These are phyloP conservation scores for Contarinia nasturtii DNA, from an alignment of 1,140 invertebrate species.

Conservation along the genomic window DNA sequence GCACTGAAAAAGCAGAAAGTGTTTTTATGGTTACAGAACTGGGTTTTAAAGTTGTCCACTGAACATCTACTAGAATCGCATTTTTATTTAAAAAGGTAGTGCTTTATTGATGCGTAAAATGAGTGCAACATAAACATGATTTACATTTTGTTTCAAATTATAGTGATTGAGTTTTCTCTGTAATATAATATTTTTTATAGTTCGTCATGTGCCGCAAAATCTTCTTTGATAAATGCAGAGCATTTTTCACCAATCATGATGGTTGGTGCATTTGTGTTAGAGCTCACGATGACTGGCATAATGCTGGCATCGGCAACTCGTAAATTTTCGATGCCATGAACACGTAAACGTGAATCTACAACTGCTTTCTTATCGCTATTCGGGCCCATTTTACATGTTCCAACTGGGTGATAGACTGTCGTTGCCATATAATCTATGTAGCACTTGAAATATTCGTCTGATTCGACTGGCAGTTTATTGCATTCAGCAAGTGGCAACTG, in stretches of 20 bases:
- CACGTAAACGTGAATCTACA: constrained; percentile 24
- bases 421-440: constrained; percentile 30
- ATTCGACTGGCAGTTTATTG: constrained; percentile 21
- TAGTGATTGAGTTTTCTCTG: no score
- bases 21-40: no score
- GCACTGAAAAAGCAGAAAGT: no score
- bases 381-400: constrained; percentile 36
- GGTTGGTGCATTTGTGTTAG: constrained; percentile 3
- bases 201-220: constrained; percentile 22
- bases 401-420: constrained; percentile 31
- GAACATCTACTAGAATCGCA: no score
- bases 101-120: no score
- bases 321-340: constrained; percentile 18
- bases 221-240: constrained; percentile 26
- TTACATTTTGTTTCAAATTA: no score
- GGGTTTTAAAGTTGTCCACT: no score
- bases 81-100: no score
- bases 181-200: no score
- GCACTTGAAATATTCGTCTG: constrained; percentile 32
- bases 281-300: constrained; percentile 3
- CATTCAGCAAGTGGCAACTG: constrained; percentile 24
- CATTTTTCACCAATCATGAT: constrained; percentile 36
- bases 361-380: constrained; percentile 23
- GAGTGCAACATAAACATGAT: no score
- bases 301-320: constrained; percentile 18